Evolutionary conservation across 2,113 vertebrate genomes (phyloP), one percentile per base, ranked within the genome.

Genomic region (Dinomys branickii): DNA sequence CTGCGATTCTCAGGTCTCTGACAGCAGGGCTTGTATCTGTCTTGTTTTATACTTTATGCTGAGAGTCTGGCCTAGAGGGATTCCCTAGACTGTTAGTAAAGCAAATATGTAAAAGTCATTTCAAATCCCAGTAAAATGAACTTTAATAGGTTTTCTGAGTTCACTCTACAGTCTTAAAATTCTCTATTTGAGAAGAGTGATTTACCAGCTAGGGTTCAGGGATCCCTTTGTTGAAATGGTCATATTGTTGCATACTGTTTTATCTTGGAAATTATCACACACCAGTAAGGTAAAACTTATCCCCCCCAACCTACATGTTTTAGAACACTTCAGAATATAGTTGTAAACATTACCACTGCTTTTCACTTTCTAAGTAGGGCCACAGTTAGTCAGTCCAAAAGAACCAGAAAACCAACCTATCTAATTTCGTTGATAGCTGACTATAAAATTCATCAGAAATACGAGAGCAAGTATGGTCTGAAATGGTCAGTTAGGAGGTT

Each of bases 121-220:
- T 86, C 33, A 47, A 30, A 85, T 28, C 38, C 50, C 12, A 91
- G 35, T n/a, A 83, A 92, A 95, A 88, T 24, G 14, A 77, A 56
- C 9, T 92, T 77, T 50, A 26, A 41, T 54, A 75, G 80, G 44
- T 5, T 24, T 38, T 16, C 63, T 35, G 38, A 80, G 35, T 84
- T 93, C 44, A 59, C 56, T 69, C 19, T 61, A 47, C 22, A 59
- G 84, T n/a, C 41, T 84, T 94, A 35, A 96, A 91, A 94, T 88
- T 38, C 41, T 54, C 85, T 90, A 28, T 80, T 95, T 95, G 50
- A 87, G 85, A 73, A 88, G 75, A 92, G 9, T 1, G 44, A 52
- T 28, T 47, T n/a, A 69, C 52, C 47, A 50, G 33, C 9, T 38
- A 54, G 38, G 13, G 20, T 67, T 88, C 89, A 22, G 41, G 6